These are phyloP conservation scores for Macrophya alboannulata DNA, from an alignment of 2,888 invertebrate species.

Conservation along the genomic window DNA sequence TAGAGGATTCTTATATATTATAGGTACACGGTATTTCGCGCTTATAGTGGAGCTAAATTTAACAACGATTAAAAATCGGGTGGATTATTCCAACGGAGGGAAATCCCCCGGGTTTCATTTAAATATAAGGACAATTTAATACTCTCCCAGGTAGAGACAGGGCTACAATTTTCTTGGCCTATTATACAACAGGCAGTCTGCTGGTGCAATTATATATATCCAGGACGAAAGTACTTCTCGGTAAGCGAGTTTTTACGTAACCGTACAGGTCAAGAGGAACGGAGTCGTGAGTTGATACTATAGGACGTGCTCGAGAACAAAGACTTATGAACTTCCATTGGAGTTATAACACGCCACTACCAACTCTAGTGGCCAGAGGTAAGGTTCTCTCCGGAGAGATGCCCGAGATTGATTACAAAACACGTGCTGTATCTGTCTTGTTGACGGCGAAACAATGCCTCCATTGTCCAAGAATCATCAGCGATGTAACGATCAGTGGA, in stretches of 20 bases:
- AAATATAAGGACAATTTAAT: background rate
- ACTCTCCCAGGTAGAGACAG: background rate
- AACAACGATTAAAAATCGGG: constrained; percentile 15
- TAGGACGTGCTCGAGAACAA: constrained; percentile 71
- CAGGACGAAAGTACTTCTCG: background rate
- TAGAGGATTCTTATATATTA: constrained; percentile 25
- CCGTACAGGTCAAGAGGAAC: constrained; percentile 43
- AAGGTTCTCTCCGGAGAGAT: constrained; percentile 68
- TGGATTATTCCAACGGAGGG: constrained; percentile 5
- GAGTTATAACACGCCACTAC: constrained; percentile 67
- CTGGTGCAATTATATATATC: constrained; percentile 8
- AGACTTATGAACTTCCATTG: constrained; percentile 66
- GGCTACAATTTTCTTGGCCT: background rate
- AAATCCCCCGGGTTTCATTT: background rate
- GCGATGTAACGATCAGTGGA: constrained; percentile 13
- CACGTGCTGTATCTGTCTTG: constrained; percentile 73
- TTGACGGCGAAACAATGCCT: constrained; percentile 66
- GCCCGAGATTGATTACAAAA: constrained; percentile 75
- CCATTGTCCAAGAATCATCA: constrained; percentile 64
- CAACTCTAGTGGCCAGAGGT: constrained; percentile 61
- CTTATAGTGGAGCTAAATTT: constrained; percentile 3
- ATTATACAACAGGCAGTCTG: background rate
- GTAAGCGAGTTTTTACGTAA: constrained; percentile 34
- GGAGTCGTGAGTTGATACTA: constrained; percentile 13
- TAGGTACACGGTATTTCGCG: background rate